These are phyloP conservation scores for Spisula subtruncata DNA, from an alignment of 2,888 invertebrate species.

Conservation along the genomic window DNA sequence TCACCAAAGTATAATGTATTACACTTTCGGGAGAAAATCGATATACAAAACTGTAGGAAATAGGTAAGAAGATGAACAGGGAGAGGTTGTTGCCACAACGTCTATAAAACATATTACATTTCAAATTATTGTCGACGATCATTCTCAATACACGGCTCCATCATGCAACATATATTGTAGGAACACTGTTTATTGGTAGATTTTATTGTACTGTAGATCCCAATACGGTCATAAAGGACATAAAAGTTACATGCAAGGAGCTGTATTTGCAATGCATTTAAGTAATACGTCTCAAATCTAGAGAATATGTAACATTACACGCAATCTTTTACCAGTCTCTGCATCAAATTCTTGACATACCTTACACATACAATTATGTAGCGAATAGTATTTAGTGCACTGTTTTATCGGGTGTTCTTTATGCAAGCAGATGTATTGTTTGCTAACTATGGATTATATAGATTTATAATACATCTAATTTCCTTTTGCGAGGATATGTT, in stretches of 20 bases:
- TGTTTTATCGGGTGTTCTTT: too few species aligned
- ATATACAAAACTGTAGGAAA: not conserved
- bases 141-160: not conserved
- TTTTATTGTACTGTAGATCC: not conserved
- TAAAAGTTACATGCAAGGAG: not conserved
- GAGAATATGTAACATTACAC: too few species aligned
- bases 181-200: not conserved
- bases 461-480: too few species aligned
- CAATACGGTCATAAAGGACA: not conserved
- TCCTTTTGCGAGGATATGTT: too few species aligned
- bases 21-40: not conserved
- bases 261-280: not conserved
- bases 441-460: too few species aligned
- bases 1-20: not conserved
- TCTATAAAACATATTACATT: slow-evolving; percentile 24
- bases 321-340: too few species aligned
- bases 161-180: not conserved
- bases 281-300: not conserved
- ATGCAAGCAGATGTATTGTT: too few species aligned
- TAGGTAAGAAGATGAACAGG: not conserved
- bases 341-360: too few species aligned
- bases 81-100: not conserved
- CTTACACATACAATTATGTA: too few species aligned
- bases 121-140: not conserved
- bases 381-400: too few species aligned